Base-by-base conservation (phyloP, 1,140 invertebrate species). In the Bradynema listronoti region DNA sequence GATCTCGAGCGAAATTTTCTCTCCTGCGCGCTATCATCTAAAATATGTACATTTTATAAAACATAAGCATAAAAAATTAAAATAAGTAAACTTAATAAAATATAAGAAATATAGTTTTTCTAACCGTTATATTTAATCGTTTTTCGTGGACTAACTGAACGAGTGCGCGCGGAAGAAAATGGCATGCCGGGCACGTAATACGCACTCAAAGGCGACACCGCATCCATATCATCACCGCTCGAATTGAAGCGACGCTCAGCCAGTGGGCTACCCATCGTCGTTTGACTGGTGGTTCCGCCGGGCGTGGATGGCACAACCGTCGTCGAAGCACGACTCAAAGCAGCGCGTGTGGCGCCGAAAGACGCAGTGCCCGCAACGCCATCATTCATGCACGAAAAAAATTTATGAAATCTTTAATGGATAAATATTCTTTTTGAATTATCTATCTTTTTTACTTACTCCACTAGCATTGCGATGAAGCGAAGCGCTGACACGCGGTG, bases 1-100 rank as follows among this genome's bases (percentile, higher is more conserved):
- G 67, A 69, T 54, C 34, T 58, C 6, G 67, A 69, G 16, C 69
- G 61, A 25, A 33, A 32, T 30, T 42, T 46, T 5, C 39, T 51
- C 19, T 19, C 24, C 19, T 47, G 16, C 9, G 19, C 56, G 30
- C 49, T 42, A 27, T 47, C 30, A 16, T 32, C 46, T 25, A 22
- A 24, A 60, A 33, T 11, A 6, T 4, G 24, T 59, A 14, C 29
- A 16, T 47, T 25, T 27, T 14, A 39, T 11, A 39, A 19, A 11
- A 11, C 11, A 11, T 39, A 39, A 39, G 19, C 11, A 39, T 11
- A 11, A 39, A 11, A 39, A 11, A 11, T 19, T 11, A 39, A 39
- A 39, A 39, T 39, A 39, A 11, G 19, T 11, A 43, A 3, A 43
- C 3, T 39, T 39, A 19, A 11, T 39, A 11, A 11, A 39, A 39